Conservation (phyloP, 2,888 invertebrate species). For the Nasonia oneida region DNA sequence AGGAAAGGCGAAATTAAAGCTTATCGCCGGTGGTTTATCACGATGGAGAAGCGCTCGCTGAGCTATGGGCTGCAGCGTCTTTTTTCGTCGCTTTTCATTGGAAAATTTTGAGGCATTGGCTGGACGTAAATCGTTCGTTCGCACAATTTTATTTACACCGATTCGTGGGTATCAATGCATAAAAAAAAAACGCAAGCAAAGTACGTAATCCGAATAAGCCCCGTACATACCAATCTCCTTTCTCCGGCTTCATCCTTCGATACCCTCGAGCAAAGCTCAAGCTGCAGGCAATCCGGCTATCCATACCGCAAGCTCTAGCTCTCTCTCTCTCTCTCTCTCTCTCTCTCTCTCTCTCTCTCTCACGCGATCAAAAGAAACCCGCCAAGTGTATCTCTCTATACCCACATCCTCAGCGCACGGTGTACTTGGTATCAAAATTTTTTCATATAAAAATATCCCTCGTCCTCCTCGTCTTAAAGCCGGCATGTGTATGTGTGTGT, state of each 20-base stretch:
- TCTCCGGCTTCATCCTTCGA: not conserved
- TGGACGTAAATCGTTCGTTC: not conserved
- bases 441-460: slow-evolving; percentile 13
- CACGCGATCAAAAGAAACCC: slow-evolving; percentile 11
- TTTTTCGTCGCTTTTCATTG: not conserved
- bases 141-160: too few species aligned
- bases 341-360: not conserved
- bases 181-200: too few species aligned
- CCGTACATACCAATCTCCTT: too few species aligned
- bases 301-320: not conserved
- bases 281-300: not conserved
- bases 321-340: not conserved
- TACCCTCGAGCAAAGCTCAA: not conserved
- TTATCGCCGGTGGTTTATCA: slow-evolving; percentile 46
- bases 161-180: too few species aligned
- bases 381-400: not conserved
- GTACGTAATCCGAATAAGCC: too few species aligned
- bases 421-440: slow-evolving; percentile 38
- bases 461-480: not conserved
- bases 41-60: not conserved
- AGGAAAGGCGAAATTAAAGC: slow-evolving; percentile 44
- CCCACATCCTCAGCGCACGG: not conserved
- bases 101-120: not conserved
- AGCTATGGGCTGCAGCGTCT: too few species aligned
- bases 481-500: not conserved